Evolutionary conservation across 2,888 invertebrate genomes (phyloP), one percentile per base, ranked within the genome.

Genomic region (Drosophila phalerata): DNA sequence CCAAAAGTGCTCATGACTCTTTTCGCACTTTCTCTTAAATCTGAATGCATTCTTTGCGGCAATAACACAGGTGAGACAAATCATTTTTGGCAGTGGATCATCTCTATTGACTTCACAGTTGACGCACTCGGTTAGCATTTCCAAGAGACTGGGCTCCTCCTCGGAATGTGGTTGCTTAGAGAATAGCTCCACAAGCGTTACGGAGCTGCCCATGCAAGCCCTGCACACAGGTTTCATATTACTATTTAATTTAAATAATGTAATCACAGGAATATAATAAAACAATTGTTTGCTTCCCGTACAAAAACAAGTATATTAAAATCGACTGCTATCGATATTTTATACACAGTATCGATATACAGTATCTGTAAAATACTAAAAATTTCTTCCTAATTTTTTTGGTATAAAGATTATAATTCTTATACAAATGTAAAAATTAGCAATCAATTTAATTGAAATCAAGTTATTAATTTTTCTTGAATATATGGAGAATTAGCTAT

Each of bases 51-150:
- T 81, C 45, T 76, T 48, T 1, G 79, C 42, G 1, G 61, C 72
- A 22, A 55, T 30, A 1, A 72, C 52, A 25, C 79, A 79, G 17
- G 47, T 15, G 2, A 58, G 52, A 11, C 79, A 79, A 22, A 81
- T 75, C 40, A 64, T 43, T 15, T 79, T 72, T 8, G 79, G 79
- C 15, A 79, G 42, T 22, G 56, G 56, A 65, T 79, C 79, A 38
- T 61, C 42, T 10, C 15, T 42, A 0, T 53, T 53, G 0, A 81
- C 49, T 19, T 57, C 56, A 30, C 64, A 81, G 17, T 32, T 34
- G 13, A 63, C 53, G 17, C 52, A 52, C 11, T 62, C 66, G n/a
- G 69, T 79, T 0, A 79, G 37, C 82, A 79, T 79, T 5, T 67
- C 69, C 0, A 58, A 48, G 30, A 79, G 6, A 3, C 51, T 75